Evolutionary conservation across 2,797 vertebrate species (phyloP), one percentile per base, ranked within the genome.

Genomic region (Silurus lanzhouensis): DNA sequence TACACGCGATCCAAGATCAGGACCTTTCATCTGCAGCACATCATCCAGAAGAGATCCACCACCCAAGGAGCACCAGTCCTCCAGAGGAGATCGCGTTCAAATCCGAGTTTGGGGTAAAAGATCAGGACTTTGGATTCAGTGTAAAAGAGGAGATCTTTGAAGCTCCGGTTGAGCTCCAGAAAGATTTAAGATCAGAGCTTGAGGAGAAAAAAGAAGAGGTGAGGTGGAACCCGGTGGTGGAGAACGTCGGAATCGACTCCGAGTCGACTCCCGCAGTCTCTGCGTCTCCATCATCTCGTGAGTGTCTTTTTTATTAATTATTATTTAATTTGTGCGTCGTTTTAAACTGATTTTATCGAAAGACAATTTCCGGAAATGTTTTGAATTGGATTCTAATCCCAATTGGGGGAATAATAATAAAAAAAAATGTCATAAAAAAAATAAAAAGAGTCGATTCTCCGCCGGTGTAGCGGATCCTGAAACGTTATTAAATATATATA

Each of bases 241-340:
- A 82, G 27, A 44, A 63, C 13, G 27, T 82, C 79, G 46, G 48
- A 71, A 6, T 72, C n/a, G 83, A 81, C 71, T 46, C 83, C 72
- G 46, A 80, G 66, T 67, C 67, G 46, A 55, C 71, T 81, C 87
- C 74, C 81, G 88, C 91, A 82, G 88, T 92, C 87, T 82, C 90
- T 85, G 91, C 93, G 91, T 91, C 93, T 92, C 92, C 93, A 85
- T 92, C 94, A 25, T 22, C 83, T 27, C 90, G 95, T 95, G 87
- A 94, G 95, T 94, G 72, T 7, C 13, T 44, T 6, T 71, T 66
- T 27, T 17, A 7, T 5, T 17, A 63, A 7, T 63, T 19, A 44
- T 44, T n/a, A 27, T 57, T 19, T 64, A 0, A 19, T 20, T 22
- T 4, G 20, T 27, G 22, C 44, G 58, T 71, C 17, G 15, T 3